Evolutionary conservation across 2,888 invertebrate species (phyloP).

Genomic region (Spisula subtruncata): DNA sequence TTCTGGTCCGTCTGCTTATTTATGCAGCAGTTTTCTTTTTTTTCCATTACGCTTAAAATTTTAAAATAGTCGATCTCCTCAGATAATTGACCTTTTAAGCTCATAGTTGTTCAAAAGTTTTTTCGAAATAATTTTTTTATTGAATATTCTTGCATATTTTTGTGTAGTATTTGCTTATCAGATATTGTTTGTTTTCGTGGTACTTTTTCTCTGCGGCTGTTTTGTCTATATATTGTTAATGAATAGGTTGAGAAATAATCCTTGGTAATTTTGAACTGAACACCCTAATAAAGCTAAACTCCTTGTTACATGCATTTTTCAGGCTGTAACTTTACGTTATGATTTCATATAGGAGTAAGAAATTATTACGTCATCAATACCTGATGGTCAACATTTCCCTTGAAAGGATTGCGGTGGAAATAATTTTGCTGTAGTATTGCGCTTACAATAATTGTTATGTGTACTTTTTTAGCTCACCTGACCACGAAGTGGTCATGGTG

Average conservation of each 20-base stretch:
- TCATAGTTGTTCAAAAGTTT: not conserved
- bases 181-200: constrained; percentile 11
- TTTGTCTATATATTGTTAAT: constrained; percentile 9
- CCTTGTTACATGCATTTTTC: not conserved
- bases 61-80: too few relatives aligned
- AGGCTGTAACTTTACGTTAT: not conserved
- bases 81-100: not conserved
- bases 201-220: not conserved
- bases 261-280: not conserved
- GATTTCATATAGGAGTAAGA: not conserved
- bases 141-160: not conserved
- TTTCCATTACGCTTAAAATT: not conserved
- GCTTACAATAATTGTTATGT: constrained; percentile 61
- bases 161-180: constrained; percentile 7
- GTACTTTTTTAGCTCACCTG: too few relatives aligned
- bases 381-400: not conserved
- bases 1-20: not conserved
- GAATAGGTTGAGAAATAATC: not conserved
- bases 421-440: constrained; percentile 52
- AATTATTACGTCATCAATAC: not conserved
- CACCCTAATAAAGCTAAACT: not conserved
- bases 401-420: not conserved
- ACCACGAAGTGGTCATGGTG: too few relatives aligned
- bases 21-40: not conserved
- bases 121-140: not conserved